phyloP scores from a whole-genome alignment of 2,113 vertebrate genomes.

The Falco punctatus region DNA sequence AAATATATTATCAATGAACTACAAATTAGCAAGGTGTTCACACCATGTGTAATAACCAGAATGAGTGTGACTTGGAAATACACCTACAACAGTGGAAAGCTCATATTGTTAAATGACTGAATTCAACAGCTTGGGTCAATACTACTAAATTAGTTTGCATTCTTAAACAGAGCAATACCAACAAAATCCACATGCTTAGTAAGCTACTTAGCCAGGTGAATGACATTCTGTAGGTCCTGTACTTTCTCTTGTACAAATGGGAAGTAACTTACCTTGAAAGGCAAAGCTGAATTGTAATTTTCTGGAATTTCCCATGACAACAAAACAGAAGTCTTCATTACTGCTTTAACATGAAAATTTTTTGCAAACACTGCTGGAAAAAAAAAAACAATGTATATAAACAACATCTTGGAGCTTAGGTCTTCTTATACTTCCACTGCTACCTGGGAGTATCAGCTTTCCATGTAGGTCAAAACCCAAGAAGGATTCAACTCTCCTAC shows the following conservation, averaged over 20 bases:
- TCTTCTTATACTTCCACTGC: slow-evolving; percentile 17
- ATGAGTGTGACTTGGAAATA: background rate
- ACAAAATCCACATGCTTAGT: background rate
- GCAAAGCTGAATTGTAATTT: slow-evolving; percentile 97
- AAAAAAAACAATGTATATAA: slow-evolving; percentile 92
- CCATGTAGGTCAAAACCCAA: background rate
- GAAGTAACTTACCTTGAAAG: slow-evolving; percentile 91
- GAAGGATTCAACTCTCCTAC: slow-evolving; percentile 61
- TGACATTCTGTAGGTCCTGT: background rate
- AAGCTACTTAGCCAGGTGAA: background rate
- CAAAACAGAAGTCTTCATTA: slow-evolving; percentile 97
- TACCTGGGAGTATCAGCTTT: background rate
- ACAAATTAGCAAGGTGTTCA: background rate
- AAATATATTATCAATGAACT: background rate
- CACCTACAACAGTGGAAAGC: background rate
- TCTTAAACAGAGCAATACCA: background rate
- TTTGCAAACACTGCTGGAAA: slow-evolving; percentile 99
- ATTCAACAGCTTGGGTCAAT: background rate
- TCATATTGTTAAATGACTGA: background rate
- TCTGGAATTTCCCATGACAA: slow-evolving; percentile 99
- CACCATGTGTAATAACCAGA: background rate
- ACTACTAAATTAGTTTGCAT: background rate
- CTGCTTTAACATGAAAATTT: slow-evolving; percentile 99
- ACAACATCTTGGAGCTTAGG: slow-evolving; percentile 72
- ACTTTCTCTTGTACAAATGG: background rate